phyloP scores from a whole-genome alignment of 2,797 vertebrate genomes.

The Anniella stebbinsi region DNA sequence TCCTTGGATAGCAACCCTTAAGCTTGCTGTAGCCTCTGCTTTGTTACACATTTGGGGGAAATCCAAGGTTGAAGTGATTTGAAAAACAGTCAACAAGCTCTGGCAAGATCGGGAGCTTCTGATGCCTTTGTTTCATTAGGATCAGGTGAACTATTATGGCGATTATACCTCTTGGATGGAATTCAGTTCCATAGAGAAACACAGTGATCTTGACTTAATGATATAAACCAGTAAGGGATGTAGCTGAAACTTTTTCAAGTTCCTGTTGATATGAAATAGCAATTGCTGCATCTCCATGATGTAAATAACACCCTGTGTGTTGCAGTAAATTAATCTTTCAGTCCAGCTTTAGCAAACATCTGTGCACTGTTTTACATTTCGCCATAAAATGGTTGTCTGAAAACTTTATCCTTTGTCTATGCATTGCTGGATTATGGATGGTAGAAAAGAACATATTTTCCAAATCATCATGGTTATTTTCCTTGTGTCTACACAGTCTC shows the following conservation, averaged over 20 bases:
- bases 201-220: not conserved
- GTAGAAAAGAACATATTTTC: not conserved
- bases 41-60: not conserved
- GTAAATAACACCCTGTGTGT: not conserved
- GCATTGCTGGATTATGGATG: not conserved
- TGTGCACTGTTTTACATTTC: not conserved
- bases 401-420: not conserved
- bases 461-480: not conserved
- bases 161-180: not conserved
- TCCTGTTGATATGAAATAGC: not conserved
- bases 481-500: not conserved
- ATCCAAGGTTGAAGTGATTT: not conserved
- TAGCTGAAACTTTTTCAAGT: not conserved
- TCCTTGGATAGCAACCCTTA: not conserved
- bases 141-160: not conserved
- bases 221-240: not conserved
- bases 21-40: not conserved
- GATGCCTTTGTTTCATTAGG: not conserved
- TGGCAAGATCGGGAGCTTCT: not conserved
- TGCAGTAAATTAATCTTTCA: not conserved
- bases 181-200: not conserved
- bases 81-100: not conserved
- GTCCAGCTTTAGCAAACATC: not conserved
- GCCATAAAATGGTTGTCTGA: not conserved
- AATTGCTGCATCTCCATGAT: not conserved